Base-by-base conservation (phyloP, 2,888 invertebrate species). In the Allolobophora icterica region DNA sequence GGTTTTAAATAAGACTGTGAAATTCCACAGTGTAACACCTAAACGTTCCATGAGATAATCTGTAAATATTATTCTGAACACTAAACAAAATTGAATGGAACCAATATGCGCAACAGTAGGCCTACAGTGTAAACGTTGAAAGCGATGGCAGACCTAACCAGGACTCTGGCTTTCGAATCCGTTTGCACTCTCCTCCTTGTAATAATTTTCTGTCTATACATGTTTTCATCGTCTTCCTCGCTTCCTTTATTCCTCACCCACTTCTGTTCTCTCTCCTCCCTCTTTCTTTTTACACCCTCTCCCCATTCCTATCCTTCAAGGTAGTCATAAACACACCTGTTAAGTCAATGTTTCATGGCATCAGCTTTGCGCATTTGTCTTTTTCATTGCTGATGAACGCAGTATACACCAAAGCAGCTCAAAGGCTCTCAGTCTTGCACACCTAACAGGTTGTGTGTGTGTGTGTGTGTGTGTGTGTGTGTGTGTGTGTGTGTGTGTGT, bases 121-220 rank as follows among this genome's bases (percentile, higher is more conserved):
- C n/a, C n/a, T n/a, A 2, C 24, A 24, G 3, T 71, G 2, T 11
- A 71, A 5, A 17, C 4, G n/a, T 24, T 52, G 24, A 52, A 52
- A 52, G 52, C 52, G 71, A 30, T n/a, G 8, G n/a, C 8, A 30
- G 71, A 17, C 1, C 6, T 71, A 71, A 13, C 11, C 52, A 52
- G n/a, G 30, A 71, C 71, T n/a, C 4, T n/a, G 71, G 30, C n/a
- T 71, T 71, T n/a, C 0, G 11, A 71, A 71, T 30, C 71, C 71
- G 11, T n/a, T 71, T 71, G 11, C 15, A n/a, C 71, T 71, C 30
- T 71, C 71, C 71, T 71, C 71, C 71, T 71, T 71, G 71, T 71
- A 71, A 71, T 71, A 71, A 71, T n/a, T 71, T 71, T 71, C 71
- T 8, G 71, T n/a, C 71, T 71, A n/a, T n/a, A 71, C 71, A 71